Percentiles rank a stretch among this genome's conserved stretches.
Conservation (phyloP, 1,140 invertebrate species). For the Drosophila virilis region DNA sequence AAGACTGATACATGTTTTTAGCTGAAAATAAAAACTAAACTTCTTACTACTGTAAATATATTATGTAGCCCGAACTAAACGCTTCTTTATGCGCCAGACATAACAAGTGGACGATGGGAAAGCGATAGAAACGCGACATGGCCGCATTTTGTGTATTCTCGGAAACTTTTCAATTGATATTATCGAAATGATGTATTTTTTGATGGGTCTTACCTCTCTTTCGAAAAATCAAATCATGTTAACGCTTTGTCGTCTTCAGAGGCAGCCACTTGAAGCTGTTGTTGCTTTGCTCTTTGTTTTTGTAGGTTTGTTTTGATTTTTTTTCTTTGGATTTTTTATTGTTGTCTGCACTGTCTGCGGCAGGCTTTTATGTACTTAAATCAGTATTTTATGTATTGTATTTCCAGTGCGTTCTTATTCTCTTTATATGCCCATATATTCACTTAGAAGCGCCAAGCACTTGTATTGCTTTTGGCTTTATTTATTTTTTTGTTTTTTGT, state of each 20-base stretch:
- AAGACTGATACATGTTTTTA: too few relatives aligned
- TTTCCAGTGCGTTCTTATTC: slow-evolving; percentile 28
- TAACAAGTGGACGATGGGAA: too few relatives aligned
- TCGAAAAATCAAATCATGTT: slow-evolving; percentile 69
- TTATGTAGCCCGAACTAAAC: too few relatives aligned
- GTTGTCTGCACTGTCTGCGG: slow-evolving; percentile 29
- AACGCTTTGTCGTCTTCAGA: slow-evolving; percentile 52
- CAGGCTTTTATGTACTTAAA: slow-evolving; percentile 30
- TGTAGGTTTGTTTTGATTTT: slow-evolving; percentile 14
- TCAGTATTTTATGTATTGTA: slow-evolving; percentile 40
- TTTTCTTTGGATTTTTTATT: slow-evolving; percentile 44
- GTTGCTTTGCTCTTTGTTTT: slow-evolving; percentile 10
- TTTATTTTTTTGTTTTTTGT: slow-evolving; percentile 52
- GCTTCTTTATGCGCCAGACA: too few relatives aligned
- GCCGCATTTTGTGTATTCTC: background rate
- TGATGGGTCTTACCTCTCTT: slow-evolving; percentile 56
- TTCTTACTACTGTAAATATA: too few relatives aligned
- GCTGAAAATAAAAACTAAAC: too few relatives aligned
- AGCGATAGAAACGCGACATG: background rate
- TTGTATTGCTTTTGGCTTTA: slow-evolving; percentile 40
- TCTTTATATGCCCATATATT: slow-evolving; percentile 15
- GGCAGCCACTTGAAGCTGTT: slow-evolving; percentile 46
- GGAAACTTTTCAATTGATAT: background rate
- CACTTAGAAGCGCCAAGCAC: slow-evolving; percentile 24
- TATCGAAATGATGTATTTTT: background rate